phyloP scores from a whole-genome alignment of 2,797 vertebrate genomes.

The Acanthornis magna region DNA sequence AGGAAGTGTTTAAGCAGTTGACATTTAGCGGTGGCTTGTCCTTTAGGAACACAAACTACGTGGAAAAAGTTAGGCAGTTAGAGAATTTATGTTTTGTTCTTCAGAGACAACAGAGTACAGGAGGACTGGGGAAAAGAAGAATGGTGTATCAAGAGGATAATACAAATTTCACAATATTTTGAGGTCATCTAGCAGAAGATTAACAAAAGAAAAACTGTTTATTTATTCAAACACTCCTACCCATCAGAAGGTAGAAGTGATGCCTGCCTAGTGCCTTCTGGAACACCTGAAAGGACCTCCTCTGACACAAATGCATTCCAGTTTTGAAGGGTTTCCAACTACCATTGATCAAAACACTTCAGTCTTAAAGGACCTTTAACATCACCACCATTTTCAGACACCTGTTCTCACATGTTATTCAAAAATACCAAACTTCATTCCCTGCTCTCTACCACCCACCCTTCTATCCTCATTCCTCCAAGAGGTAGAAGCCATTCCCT shows the following conservation, averaged over 20 bases:
- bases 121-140: background rate
- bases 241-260: background rate
- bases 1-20: background rate
- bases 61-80: background rate
- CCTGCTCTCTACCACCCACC: background rate
- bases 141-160: background rate
- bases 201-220: background rate
- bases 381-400: background rate
- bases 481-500: background rate
- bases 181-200: background rate
- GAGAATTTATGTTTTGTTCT: background rate
- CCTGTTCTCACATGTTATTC: background rate
- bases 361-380: background rate
- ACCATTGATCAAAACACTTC: background rate
- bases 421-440: background rate
- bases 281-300: background rate
- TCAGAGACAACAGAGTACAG: background rate
- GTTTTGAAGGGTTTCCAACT: background rate
- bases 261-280: background rate
- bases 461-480: background rate
- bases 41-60: background rate
- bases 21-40: background rate
- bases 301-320: background rate
- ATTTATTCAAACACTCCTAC: background rate
- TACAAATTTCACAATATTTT: background rate